A percentile compares a stretch with the other conserved stretches of the same genome.
phyloP scores from a whole-genome alignment of 1,140 invertebrate species.

The Drosophila parabipectinata region DNA sequence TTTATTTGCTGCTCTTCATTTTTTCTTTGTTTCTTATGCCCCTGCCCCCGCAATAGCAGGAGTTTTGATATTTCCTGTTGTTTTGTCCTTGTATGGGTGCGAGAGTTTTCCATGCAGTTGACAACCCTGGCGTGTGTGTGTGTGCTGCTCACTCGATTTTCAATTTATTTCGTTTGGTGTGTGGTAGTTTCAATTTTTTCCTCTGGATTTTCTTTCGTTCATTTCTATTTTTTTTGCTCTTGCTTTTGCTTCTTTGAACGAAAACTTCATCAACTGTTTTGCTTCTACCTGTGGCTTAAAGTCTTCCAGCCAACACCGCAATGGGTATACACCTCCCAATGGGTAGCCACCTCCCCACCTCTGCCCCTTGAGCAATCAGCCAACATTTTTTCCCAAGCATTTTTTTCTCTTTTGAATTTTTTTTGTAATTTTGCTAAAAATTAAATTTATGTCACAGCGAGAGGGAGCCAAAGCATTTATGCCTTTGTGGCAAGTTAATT shows the following conservation, averaged over 20 bases:
- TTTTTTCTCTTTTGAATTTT: constrained; percentile 31
- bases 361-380: constrained; percentile 52
- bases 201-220: constrained; percentile 24
- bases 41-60: constrained; percentile 8
- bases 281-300: constrained; percentile 79
- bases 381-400: constrained; percentile 46
- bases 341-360: background rate
- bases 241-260: constrained; percentile 54
- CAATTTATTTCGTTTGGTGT: constrained; percentile 74
- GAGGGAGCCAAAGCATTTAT: constrained; percentile 57
- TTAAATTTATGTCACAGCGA: constrained; percentile 73
- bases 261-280: constrained; percentile 80
- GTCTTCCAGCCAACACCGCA: constrained; percentile 46
- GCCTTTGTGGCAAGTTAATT: constrained; percentile 80
- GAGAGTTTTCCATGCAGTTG: constrained; percentile 55
- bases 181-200: constrained; percentile 33
- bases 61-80: constrained; percentile 37
- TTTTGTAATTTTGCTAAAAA: constrained; percentile 64
- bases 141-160: constrained; percentile 73
- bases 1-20: constrained; percentile 38
- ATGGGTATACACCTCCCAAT: constrained; percentile 8
- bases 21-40: constrained; percentile 20
- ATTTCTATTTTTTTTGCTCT: constrained; percentile 22
- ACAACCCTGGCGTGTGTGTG: constrained; percentile 53
- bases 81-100: background rate